These are phyloP conservation scores for Holacanthus passer DNA, from an alignment of 2,113 vertebrate species.

Conservation along the genomic window DNA sequence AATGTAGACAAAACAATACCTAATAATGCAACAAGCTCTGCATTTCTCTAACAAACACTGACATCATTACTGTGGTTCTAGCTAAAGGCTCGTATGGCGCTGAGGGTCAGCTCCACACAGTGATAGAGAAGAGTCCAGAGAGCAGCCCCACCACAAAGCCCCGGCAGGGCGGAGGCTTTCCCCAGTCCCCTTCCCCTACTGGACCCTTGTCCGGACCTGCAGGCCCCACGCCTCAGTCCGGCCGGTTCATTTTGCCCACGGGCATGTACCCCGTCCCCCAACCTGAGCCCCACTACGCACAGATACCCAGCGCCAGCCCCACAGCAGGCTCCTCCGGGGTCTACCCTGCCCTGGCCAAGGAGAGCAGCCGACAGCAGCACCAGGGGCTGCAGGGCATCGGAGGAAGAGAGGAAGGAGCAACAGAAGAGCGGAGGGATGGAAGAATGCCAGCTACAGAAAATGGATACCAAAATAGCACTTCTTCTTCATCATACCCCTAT, in stretches of 20 bases:
- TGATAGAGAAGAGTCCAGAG: constrained; percentile 95
- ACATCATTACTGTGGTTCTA: constrained; percentile 41
- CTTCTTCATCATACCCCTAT: constrained; percentile 24
- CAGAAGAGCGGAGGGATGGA: constrained; percentile 43
- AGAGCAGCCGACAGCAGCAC: constrained; percentile 76
- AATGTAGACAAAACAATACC: too few species aligned
- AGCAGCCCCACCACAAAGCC: constrained; percentile 91
- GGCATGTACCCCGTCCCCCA: constrained; percentile 89
- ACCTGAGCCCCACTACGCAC: constrained; percentile 91
- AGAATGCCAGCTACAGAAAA: constrained; percentile 80
- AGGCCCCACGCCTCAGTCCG: constrained; percentile 78
- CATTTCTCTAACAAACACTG: neutral
- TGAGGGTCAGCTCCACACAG: constrained; percentile 93
- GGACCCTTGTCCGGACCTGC: constrained; percentile 69
- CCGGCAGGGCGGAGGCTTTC: constrained; percentile 83
- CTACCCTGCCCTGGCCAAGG: constrained; percentile 90
- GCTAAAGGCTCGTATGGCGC: constrained; percentile 78
- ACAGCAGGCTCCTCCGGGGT: constrained; percentile 76
- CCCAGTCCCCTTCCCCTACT: constrained; percentile 74
- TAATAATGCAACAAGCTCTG: neutral
- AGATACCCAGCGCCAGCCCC: constrained; percentile 84
- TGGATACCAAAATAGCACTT: constrained; percentile 85
- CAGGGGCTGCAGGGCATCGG: constrained; percentile 39
- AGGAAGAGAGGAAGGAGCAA: constrained; percentile 20
- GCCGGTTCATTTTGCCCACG: constrained; percentile 87